Evolutionary conservation across 2,797 vertebrate genomes (phyloP), one percentile per base, ranked within the genome.

Genomic region (Streptopelia turtur): DNA sequence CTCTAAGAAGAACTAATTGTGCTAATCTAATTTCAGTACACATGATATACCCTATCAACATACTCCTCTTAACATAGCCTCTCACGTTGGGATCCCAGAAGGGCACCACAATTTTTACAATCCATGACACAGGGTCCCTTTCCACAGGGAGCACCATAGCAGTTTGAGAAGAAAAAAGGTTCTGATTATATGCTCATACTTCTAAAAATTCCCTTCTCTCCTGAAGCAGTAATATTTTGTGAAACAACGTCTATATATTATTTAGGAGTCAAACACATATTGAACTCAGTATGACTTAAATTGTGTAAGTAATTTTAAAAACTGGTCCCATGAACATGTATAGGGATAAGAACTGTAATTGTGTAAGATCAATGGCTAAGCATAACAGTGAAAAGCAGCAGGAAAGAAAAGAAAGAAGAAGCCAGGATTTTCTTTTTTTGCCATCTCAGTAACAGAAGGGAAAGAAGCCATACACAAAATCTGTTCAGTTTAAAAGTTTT

Each of bases 401-500:
- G 10, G 11, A 89, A 77, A 18, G 14, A 89, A 91, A 93, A 66
- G 49, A 79, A 93, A 77, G 61, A 82, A 65, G 6, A 79, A 65
- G 6, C 5, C 70, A 76, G 14, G 5, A 50, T 49, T 94, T 92
- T 89, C 8, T 68, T 61, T 80, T 75, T 39, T 45, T 64, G 39
- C 6, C 66, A 33, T 70, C 64, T 91, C 31, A 49, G 13, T 83
- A 89, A 89, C 4, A 30, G 41, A 80, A 3, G 5, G 6, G 21
- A 81, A 80, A 81, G 24, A 64, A 91, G 18, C 39, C 76, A 89
- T 70, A 41, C 11, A 5, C 68, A 94, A 91, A 94, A 89, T 57
- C 49, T 87, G 53, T 74, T 89, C 47, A 66, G 59, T 60, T 89
- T 79, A 82, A 96, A 89, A 84, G 9, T 57, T 57, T 92, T 79